Conservation (phyloP, 2,888 invertebrate genomes). For the Mimas tiliae region DNA sequence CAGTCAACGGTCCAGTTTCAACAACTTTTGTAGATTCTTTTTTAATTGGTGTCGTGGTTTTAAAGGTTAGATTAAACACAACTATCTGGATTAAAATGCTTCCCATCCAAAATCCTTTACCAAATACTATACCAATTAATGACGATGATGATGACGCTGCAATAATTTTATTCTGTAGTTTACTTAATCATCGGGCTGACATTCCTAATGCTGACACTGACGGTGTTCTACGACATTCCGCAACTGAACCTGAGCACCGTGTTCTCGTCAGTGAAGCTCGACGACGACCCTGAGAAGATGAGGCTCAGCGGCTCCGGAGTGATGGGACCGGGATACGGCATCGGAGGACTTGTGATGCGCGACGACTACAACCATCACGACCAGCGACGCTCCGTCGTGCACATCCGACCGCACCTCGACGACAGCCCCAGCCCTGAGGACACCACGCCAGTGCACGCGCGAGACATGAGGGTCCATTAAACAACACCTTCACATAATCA, state of each 20-base stretch:
- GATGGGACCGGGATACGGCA: constrained; percentile 76
- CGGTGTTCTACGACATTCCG: constrained; percentile 95
- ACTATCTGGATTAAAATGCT: too few species aligned
- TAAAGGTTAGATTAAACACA: too few species aligned
- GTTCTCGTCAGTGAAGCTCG: constrained; percentile 87
- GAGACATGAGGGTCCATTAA: constrained; percentile 84
- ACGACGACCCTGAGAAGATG: constrained; percentile 88
- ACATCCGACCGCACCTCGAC: constrained; percentile 86
- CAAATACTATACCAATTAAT: too few species aligned
- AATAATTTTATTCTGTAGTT: constrained; percentile 70
- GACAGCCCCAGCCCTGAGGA: constrained; percentile 90
- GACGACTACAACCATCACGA: constrained; percentile 80
- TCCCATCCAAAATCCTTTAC: too few species aligned
- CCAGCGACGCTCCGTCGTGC: constrained; percentile 86
- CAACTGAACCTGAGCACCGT: constrained; percentile 93
- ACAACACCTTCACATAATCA: constrained; percentile 20
- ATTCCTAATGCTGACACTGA: constrained; percentile 92
- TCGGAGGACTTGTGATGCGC: constrained; percentile 76
- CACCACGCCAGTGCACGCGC: constrained; percentile 85
- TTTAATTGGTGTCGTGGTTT: too few species aligned
- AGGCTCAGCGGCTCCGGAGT: constrained; percentile 85
- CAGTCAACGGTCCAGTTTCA: too few species aligned
- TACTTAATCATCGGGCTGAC: constrained; percentile 92
- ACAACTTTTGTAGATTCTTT: too few species aligned
- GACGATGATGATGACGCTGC: too few species aligned